Base-by-base conservation (phyloP, 2,888 invertebrate species). In the Nebria salina region DNA sequence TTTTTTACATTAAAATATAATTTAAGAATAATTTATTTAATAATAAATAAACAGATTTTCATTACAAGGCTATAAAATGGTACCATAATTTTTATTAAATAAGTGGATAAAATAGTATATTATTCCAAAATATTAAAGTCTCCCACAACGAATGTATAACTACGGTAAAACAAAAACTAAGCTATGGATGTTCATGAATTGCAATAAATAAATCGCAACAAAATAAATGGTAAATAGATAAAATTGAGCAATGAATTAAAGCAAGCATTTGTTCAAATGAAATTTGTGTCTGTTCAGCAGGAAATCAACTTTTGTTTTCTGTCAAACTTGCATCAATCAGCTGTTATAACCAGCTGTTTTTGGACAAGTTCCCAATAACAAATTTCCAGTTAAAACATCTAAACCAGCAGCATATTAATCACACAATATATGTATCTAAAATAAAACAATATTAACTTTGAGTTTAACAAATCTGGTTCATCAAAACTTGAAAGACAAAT, bases 401-500 rank as follows among this genome's bases (percentile, higher is more conserved):
- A 11, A 54, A 54, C 8, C 2, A 11, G 54, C 4, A 11, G 54
- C 54, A 2, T 54, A 11, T 54, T 7, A 54, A 13, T 13, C 13
- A 8, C 8, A 54, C 54, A 11, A 34, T 8, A 54, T 13, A 54
- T 54, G 8, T 54, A 54, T 54, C 13, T 54, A 54, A 54, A 54
- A 2, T 11, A 6, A 54, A 54, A 54, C 7, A 54, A 54, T 54
- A 54, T 54, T 54, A 54, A 54, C 2, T 11, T 1, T 6, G 13
- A 3, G 11, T 2, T 11, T 54, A 54, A 13, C 54, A 54, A 54
- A 54, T 54, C 54, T 54, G 54, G 54, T 34, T 34, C 34, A 34
- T 34, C 34, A 34, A 34, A 34, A 34, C 34, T 34, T 34, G 34
- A 54, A 8, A 43, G 76, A 76, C 76, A 76, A 76, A 70, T 76